Base-by-base conservation (phyloP, 2,797 vertebrate species). In the Emys orbicularis region DNA sequence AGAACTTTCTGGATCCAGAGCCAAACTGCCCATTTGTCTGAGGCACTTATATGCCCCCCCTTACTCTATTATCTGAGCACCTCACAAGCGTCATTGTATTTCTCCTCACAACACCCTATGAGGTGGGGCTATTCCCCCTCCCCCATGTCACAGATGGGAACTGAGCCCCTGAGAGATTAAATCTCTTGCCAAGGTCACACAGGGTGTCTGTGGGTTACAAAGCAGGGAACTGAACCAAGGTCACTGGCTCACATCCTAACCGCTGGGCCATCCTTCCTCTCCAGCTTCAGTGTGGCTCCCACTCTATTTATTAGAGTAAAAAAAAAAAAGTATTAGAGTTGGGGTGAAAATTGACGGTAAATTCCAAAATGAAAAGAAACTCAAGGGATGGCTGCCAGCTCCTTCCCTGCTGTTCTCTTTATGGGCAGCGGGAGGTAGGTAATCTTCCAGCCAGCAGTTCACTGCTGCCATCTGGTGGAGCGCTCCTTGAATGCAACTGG, bases 381-480 rank as follows among this genome's bases (percentile, higher is more conserved):
- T 89, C 41, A 8, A 29, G 8, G 15, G n/a, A 79, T 18, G 21
- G 52, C 3, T 84, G 37, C 37, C 37, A 72, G n/a, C 37, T 41
- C 65, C 68, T 72, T 5, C 61, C 34, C 61, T 37, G 15, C 34
- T 19, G 2, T 68, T n/a, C 34, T 6, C 31, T n/a, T 52, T 34
- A 9, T 29, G 31, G 47, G 49, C 16, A 29, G 15, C 50, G 21
- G 19, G 25, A 49, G 21, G 34, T 12, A 80, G 50, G 18, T n/a
- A n/a, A 23, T 53, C 79, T 37, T 12, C 29, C 16, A 53, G 44
- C 19, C 34, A 80, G 8, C 61, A 81, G 53, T 90, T 77, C 25
- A 29, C 16, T 50, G 47, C 44, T 87, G 88, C 88, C 81, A 80
- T 87, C 88, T 93, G 74, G 59, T 53, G 92, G 80, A 47, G 31